These are phyloP conservation scores for Drosophila lacertosa DNA, from an alignment of 1,140 invertebrate genomes.

Conservation along the genomic window DNA sequence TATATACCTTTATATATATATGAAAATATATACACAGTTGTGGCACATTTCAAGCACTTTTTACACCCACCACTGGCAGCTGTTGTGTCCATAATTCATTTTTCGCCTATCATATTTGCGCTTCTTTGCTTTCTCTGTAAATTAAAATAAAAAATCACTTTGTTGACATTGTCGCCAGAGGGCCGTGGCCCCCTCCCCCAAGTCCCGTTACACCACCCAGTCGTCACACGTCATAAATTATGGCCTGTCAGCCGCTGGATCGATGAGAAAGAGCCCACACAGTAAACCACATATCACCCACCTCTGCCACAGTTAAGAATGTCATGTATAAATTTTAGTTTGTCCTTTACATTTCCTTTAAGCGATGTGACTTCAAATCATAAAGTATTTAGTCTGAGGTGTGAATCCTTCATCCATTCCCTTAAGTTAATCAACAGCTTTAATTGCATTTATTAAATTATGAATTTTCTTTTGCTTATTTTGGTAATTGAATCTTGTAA, in stretches of 20 bases:
- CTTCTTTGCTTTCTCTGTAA: slow-evolving; percentile 42
- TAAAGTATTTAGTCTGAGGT: slow-evolving; percentile 9
- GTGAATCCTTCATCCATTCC: too few relatives aligned
- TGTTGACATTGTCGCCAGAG: slow-evolving; percentile 60
- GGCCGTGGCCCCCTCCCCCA: not conserved
- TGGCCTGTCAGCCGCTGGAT: slow-evolving; percentile 26
- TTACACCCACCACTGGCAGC: slow-evolving; percentile 57
- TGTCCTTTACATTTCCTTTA: slow-evolving; percentile 12
- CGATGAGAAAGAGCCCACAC: slow-evolving; percentile 1
- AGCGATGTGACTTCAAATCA: not conserved
- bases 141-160: slow-evolving; percentile 77
- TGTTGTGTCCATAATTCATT: slow-evolving; percentile 67
- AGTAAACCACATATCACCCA: slow-evolving; percentile 16
- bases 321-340: slow-evolving; percentile 17
- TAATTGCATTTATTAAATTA: too few relatives aligned
- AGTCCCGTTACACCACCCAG: slow-evolving; percentile 22
- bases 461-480: not conserved
- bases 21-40: slow-evolving; percentile 17
- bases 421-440: too few relatives aligned
- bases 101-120: slow-evolving; percentile 49
- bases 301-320: slow-evolving; percentile 15
- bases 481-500: too few relatives aligned
- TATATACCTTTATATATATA: slow-evolving; percentile 1
- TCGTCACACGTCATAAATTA: slow-evolving; percentile 35
- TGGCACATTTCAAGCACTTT: slow-evolving; percentile 33